phyloP scores from a whole-genome alignment of 2,797 vertebrate species.

The Pristis pectinata region DNA sequence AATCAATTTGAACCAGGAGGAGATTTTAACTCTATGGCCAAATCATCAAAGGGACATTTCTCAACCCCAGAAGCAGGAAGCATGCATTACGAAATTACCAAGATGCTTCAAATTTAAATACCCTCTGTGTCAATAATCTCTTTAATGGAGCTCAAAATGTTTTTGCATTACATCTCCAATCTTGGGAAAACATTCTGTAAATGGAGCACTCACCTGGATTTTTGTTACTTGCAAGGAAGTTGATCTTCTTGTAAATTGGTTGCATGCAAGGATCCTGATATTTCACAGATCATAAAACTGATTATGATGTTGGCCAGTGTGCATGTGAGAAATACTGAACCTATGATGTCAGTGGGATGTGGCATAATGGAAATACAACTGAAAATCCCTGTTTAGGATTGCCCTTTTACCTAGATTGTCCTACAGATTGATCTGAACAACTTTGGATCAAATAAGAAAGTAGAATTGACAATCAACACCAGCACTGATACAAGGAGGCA shows the following conservation, averaged over 20 bases:
- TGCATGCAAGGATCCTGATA: not conserved
- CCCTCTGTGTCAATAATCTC: not conserved
- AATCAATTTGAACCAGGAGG: not conserved
- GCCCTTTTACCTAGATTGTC: not conserved
- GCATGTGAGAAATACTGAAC: not conserved
- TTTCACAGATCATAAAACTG: not conserved
- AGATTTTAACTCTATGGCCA: not conserved
- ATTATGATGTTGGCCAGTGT: not conserved
- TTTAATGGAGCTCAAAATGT: not conserved
- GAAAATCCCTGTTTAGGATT: not conserved
- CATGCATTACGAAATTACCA: not conserved
- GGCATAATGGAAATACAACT: not conserved
- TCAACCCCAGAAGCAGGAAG: not conserved
- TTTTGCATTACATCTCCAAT: not conserved
- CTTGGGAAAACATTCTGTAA: not conserved
- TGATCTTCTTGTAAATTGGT: constrained; percentile 18
- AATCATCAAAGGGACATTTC: not conserved
- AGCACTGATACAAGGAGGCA: not conserved
- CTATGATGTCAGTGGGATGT: not conserved
- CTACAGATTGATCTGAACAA: not conserved
- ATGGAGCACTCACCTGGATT: constrained; percentile 19
- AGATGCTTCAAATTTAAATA: not conserved
- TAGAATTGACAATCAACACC: not conserved
- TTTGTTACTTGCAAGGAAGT: not conserved
- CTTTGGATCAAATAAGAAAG: not conserved